These are phyloP conservation scores for Dorcus hopei DNA, from an alignment of 2,888 invertebrate species.

Conservation along the genomic window DNA sequence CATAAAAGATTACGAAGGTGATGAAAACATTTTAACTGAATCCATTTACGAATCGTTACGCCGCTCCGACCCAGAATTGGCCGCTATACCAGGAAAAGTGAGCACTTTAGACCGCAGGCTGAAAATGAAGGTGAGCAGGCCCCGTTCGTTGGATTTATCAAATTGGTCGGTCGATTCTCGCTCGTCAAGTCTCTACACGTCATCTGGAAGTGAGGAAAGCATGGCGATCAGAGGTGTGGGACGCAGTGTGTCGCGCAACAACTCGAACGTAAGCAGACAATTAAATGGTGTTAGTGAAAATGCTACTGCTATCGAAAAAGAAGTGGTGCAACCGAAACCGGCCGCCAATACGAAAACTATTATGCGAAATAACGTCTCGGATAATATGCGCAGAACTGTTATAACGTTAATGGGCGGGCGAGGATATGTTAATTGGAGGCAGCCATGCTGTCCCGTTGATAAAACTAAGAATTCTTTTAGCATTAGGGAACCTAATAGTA, in stretches of 20 bases:
- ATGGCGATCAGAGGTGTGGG: constrained; percentile 62
- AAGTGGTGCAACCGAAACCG: constrained; percentile 12
- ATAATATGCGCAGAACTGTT: constrained; percentile 65
- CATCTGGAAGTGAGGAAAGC: constrained; percentile 83
- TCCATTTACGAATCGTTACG: constrained; percentile 73
- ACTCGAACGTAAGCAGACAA: constrained; percentile 70
- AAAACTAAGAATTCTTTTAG: constrained; percentile 50
- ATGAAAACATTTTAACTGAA: constrained; percentile 67
- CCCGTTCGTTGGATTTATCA: constrained; percentile 76
- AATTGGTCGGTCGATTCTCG: constrained; percentile 88
- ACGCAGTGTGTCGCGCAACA: constrained; percentile 70
- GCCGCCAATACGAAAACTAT: constrained; percentile 34
- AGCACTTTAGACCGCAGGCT: constrained; percentile 77
- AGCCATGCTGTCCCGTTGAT: constrained; percentile 61
- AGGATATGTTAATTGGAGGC: constrained; percentile 84
- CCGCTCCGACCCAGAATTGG: constrained; percentile 79
- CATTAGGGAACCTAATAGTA: constrained; percentile 70
- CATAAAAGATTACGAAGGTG: constrained; percentile 82
- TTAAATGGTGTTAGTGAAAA: constrained; percentile 46
- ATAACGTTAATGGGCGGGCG: constrained; percentile 85
- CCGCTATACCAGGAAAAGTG: constrained; percentile 78
- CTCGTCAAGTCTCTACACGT: constrained; percentile 76
- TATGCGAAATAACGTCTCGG: constrained; percentile 25
- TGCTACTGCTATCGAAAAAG: constrained; percentile 16
- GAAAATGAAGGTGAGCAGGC: constrained; percentile 78